Evolutionary conservation across 2,888 invertebrate species (phyloP), one percentile per base, ranked within the genome.

Genomic region (Hypselothyrea guttata): DNA sequence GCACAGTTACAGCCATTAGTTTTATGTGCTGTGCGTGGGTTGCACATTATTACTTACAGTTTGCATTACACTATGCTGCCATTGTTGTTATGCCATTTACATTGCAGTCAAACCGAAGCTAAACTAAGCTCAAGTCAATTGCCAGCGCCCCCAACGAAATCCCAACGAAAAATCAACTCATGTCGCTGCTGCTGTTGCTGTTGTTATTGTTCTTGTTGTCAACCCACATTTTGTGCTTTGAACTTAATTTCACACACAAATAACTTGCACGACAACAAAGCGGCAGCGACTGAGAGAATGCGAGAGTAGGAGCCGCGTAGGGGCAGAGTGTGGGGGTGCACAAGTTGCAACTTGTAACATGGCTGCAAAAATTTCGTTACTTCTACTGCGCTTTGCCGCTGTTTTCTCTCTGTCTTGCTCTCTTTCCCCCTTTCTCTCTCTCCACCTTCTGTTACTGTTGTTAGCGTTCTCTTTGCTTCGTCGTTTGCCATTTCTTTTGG

Each of bases 191-290:
- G 62, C 59, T 51, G 42, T 22, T 22, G 22, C 22, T 22, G 3
- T 22, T n/a, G n/a, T 2, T 22, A 5, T 22, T 22, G 22, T 22
- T 22, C 5, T 22, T 22, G 22, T 52, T 58, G 65, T 57, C 77
- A 79, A 68, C 79, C 76, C 79, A 75, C 79, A 75, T 83, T 73
- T 73, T 83, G 68, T 83, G 58, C 79, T 78, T 69, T 79, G 81
- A 83, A 78, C 78, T 79, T 71, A 79, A 75, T 83, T 78, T 72
- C 37, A 60, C 72, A 68, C 64, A 72, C 64, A 71, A 71, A 59
- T 71, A 71, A 67, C 53, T 71, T 45, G 63, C 54, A 58, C 33
- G 28, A 28, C 4, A 47, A 18, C 0, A 4, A 13, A 27, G 35
- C 5, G n/a, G 7, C 7, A 41, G 7, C 9, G 8, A 15, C 12